Percentiles rank a stretch among this genome's conserved stretches.
Conservation (phyloP, 2,888 invertebrate genomes). For the Lepeophtheirus nordmannii region DNA sequence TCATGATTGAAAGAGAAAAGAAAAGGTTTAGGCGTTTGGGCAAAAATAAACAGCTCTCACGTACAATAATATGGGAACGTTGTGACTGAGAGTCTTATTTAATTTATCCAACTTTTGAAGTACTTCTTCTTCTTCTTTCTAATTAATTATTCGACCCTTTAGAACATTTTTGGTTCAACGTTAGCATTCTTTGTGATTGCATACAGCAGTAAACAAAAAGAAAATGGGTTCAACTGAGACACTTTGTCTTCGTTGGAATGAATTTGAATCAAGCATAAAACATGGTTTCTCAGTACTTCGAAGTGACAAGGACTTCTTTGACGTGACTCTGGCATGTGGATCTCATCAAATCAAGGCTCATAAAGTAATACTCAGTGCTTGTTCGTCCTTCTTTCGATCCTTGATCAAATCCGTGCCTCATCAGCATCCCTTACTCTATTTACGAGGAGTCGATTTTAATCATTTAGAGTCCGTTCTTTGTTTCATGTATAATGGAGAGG, state of each 20-base stretch:
- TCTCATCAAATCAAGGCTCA: background rate
- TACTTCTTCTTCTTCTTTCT: too few species aligned
- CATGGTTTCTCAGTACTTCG: background rate
- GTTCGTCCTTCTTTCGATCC: background rate
- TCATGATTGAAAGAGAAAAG: too few species aligned
- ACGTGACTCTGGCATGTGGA: background rate
- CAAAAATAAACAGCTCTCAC: too few species aligned
- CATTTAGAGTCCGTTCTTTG: background rate
- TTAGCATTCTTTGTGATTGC: too few species aligned
- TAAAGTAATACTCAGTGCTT: background rate
- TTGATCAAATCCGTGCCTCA: background rate
- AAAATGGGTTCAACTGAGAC: slow-evolving; percentile 1
- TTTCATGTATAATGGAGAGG: background rate
- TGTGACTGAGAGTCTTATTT: too few species aligned
- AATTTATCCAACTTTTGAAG: too few species aligned
- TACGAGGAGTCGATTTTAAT: background rate
- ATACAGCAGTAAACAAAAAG: background rate
- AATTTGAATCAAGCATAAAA: background rate
- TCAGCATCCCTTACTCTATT: background rate
- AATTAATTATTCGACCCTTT: too few species aligned
- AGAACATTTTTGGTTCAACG: too few species aligned
- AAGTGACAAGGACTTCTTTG: background rate
- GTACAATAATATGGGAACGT: too few species aligned
- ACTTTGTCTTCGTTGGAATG: background rate
- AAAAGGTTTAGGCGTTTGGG: too few species aligned